A percentile compares a stretch with the other conserved stretches of the same genome.
These are phyloP conservation scores for Drosophila obscura DNA, from an alignment of 1,140 invertebrate genomes.

Conservation along the genomic window DNA sequence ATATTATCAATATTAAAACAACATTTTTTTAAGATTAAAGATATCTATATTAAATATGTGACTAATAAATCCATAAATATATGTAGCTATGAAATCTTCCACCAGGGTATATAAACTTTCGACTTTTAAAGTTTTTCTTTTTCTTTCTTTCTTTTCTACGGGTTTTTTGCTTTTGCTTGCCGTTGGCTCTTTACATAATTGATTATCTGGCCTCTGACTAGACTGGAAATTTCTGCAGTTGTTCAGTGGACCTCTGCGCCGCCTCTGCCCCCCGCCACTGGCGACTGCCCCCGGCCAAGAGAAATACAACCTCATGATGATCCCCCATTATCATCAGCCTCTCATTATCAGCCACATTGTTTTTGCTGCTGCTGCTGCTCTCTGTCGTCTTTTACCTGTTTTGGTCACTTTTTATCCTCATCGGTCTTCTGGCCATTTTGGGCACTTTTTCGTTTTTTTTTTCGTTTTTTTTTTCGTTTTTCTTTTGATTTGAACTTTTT, in stretches of 20 bases:
- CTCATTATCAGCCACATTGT: conserved; percentile 31
- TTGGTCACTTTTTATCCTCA: conserved; percentile 1
- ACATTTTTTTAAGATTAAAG: too few species aligned
- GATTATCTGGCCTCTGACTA: conserved; percentile 59
- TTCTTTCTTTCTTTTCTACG: conserved; percentile 11
- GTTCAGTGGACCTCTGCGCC: neutral
- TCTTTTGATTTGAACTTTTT: conserved; percentile 57
- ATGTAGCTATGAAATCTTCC: too few species aligned
- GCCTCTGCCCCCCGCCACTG: neutral
- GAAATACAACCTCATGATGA: too few species aligned
- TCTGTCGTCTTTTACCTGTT: conserved; percentile 12
- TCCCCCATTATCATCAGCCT: conserved; percentile 1
- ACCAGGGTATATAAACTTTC: too few species aligned
- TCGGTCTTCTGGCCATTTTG: neutral
- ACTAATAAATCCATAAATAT: too few species aligned
- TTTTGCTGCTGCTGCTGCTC: neutral
- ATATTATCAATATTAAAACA: too few species aligned
- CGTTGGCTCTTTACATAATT: conserved; percentile 68
- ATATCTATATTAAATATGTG: too few species aligned
- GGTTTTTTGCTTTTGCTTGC: too few species aligned
- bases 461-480: conserved; percentile 27
- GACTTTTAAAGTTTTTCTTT: too few species aligned
- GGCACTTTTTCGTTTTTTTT: neutral
- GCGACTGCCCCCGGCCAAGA: neutral
- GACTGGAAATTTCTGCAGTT: conserved; percentile 17